phyloP scores from a whole-genome alignment of 2,888 invertebrate genomes.

The Xylocampa areola region DNA sequence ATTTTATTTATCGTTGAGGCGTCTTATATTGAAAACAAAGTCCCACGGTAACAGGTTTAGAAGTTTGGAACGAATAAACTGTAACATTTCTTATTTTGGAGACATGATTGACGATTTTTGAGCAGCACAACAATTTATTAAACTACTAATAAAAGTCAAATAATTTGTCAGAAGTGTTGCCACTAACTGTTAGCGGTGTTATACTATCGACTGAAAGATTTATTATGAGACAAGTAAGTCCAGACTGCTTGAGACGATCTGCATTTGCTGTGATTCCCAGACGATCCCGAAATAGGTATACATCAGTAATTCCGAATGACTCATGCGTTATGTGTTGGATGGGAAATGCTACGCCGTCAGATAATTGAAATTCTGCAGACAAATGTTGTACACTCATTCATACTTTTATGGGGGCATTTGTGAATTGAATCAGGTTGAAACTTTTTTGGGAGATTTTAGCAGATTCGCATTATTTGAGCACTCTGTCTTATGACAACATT shows the following conservation, averaged over 20 bases:
- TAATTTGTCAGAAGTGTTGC: constrained; percentile 11
- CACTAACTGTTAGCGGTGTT: constrained; percentile 7
- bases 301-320: constrained; percentile 71
- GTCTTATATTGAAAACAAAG: constrained; percentile 56
- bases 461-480: constrained; percentile 21
- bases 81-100: background rate
- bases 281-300: constrained; percentile 81
- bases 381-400: constrained; percentile 30
- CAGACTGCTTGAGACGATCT: constrained; percentile 64
- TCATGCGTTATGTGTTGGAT: constrained; percentile 66
- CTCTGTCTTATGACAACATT: constrained; percentile 31
- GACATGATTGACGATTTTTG: constrained; percentile 13
- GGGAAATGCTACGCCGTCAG: constrained; percentile 49
- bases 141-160: constrained; percentile 20
- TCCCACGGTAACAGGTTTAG: constrained; percentile 16
- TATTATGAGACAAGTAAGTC: constrained; percentile 69
- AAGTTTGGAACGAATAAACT: constrained; percentile 1
- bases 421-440: constrained; percentile 12
- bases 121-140: constrained; percentile 2
- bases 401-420: constrained; percentile 14
- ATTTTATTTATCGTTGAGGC: constrained; percentile 69
- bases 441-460: constrained; percentile 8
- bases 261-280: constrained; percentile 80
- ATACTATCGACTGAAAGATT: constrained; percentile 63
- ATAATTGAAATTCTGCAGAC: constrained; percentile 46